Percentiles rank a stretch among this genome's conserved stretches.
These are phyloP conservation scores for Chrysocyon brachyurus DNA, from an alignment of 2,797 vertebrate species.

Conservation along the genomic window DNA sequence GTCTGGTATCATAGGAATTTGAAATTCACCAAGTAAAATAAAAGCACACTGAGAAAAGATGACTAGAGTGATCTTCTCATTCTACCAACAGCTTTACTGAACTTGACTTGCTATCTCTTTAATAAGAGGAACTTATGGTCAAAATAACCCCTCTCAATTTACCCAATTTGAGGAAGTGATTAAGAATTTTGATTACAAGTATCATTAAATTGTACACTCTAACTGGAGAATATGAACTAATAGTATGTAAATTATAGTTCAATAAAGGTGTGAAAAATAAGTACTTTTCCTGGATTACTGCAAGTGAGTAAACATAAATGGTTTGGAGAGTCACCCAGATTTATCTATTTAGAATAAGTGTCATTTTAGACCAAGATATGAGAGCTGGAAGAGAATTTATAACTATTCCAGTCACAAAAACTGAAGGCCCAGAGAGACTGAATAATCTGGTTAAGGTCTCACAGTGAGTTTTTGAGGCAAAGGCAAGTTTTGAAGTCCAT, in stretches of 20 bases:
- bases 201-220: not conserved
- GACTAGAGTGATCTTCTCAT: not conserved
- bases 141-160: not conserved
- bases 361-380: not conserved
- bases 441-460: not conserved
- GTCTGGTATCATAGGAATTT: not conserved
- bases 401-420: not conserved
- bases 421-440: not conserved
- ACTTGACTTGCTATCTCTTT: not conserved
- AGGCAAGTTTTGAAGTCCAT: slow-evolving; percentile 3
- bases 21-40: slow-evolving; percentile 22
- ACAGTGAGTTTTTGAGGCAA: not conserved
- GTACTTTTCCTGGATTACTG: not conserved
- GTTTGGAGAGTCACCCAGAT: not conserved
- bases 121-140: not conserved
- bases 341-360: not conserved
- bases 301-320: not conserved
- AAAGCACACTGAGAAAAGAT: slow-evolving; percentile 14
- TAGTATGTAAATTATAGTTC: not conserved
- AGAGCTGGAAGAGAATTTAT: not conserved
- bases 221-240: not conserved
- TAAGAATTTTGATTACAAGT: slow-evolving; percentile 49
- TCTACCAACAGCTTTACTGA: not conserved
- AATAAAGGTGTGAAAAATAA: not conserved
- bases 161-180: not conserved